Conservation (phyloP, 2,113 vertebrate genomes). For the Plecotus auritus region DNA sequence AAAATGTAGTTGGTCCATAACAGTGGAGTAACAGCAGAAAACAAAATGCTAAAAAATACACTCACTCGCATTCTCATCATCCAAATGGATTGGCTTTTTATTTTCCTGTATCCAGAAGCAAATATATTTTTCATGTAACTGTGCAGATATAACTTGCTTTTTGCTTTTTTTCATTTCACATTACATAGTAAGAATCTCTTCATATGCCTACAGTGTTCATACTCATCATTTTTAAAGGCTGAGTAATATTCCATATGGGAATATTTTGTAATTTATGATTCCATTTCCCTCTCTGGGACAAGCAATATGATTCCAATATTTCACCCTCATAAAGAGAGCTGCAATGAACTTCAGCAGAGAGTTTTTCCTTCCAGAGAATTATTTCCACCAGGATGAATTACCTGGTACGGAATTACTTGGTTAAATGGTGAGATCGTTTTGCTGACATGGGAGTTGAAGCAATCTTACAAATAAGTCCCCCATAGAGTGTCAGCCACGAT, state of each 20-base stretch:
- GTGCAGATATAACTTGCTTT: neutral
- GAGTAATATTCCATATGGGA: neutral
- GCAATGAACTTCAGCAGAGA: neutral
- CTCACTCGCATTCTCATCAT: neutral
- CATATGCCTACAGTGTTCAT: neutral
- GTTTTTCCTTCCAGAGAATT: neutral
- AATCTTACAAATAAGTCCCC: neutral
- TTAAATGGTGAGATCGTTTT: neutral
- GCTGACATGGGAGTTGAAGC: neutral
- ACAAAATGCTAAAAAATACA: neutral
- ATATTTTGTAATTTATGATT: neutral
- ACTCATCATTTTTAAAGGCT: constrained; percentile 24
- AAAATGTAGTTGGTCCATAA: neutral
- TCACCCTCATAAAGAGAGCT: neutral
- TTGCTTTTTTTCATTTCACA: neutral
- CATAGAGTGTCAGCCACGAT: neutral
- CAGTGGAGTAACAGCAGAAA: neutral
- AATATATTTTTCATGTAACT: neutral
- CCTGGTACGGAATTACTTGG: neutral
- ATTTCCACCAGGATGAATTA: neutral
- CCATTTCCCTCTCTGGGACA: neutral
- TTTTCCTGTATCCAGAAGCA: neutral
- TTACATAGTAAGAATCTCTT: neutral
- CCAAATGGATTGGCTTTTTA: neutral
- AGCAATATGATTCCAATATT: neutral